Base-by-base conservation (phyloP, 2,113 vertebrate species). In the Petromus typicus region DNA sequence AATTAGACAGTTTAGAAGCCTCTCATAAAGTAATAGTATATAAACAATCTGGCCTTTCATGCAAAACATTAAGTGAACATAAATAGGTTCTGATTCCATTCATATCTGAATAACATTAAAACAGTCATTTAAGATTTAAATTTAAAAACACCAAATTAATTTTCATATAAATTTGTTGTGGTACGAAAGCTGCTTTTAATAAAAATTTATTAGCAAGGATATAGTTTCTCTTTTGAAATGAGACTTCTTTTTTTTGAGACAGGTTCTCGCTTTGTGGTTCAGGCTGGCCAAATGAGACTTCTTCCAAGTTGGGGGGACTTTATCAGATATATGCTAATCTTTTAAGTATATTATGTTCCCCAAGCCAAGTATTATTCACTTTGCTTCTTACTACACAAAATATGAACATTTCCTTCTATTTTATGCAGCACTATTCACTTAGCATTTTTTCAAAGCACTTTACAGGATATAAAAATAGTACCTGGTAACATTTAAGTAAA, bases 391-490 rank as follows among this genome's bases (percentile, higher is more conserved):
- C 27, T 94, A 93, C 79, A 76, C 76, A 90, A 48, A 89, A 84
- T 94, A 94, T 71, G 48, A 95, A 96, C 93, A 85, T 63, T 61
- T 67, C 64, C 48, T 66, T 40, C 17, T 71, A 56, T 89, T 96
- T 76, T 84, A 86, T 96, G 64, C 76, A 91, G 92, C 59, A 93
- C 85, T 97, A 87, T 86, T 93, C 96, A 95, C 63, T 93, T 96
- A 91, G 80, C 82, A 86, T 95, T 97, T 85, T 97, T 86, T 86
- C 81, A 94, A 63, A 95, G 92, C 91, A 86, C 86, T 96, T 97
- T 73, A 81, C 43, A 93, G 80, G 89, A 57, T 93, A 95, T 89
- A 97, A 97, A 98, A 97, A 97, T 97, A 98, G 97, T 95, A 80
- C 94, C 34, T 7, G 13, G 63, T 97, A 95, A 92, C 92, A 95